Evolutionary conservation across 2,888 invertebrate species (phyloP).

Genomic region (Meiosimyza decipiens): DNA sequence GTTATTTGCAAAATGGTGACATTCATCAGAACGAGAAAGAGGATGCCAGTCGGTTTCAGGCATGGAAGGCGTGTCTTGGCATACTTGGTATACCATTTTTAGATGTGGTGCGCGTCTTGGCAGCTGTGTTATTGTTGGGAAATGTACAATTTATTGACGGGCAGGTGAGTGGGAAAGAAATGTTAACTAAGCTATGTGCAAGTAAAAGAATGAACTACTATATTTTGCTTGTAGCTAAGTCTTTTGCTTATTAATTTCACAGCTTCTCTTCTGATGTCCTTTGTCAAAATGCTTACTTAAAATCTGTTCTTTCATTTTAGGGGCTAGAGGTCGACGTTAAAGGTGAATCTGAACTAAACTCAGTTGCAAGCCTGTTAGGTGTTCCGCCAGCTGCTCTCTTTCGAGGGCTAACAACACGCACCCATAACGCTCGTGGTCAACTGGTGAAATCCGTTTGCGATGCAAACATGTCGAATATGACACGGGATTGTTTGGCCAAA

Average conservation of each 20-base stretch:
- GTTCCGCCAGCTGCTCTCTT: constrained; percentile 67
- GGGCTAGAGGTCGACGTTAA: constrained; percentile 81
- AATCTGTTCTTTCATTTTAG: constrained; percentile 46
- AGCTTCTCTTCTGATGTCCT: background rate
- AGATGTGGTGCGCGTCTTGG: constrained; percentile 91
- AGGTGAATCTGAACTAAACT: constrained; percentile 85
- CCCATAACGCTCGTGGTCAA: constrained; percentile 81
- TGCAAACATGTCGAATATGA: constrained; percentile 87
- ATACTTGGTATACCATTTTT: constrained; percentile 93
- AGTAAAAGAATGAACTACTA: too few relatives aligned
- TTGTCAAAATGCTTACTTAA: background rate
- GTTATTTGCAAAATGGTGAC: constrained; percentile 83
- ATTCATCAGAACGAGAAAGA: constrained; percentile 78
- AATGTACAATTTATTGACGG: constrained; percentile 91
- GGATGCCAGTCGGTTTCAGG: constrained; percentile 82
- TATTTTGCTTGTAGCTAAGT: too few relatives aligned
- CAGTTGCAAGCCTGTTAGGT: constrained; percentile 86
- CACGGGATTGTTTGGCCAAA: constrained; percentile 89
- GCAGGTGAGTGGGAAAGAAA: constrained; percentile 63
- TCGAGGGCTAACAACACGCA: constrained; percentile 84
- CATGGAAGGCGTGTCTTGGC: constrained; percentile 92
- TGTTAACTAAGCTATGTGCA: background rate
- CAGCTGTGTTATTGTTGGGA: constrained; percentile 89
- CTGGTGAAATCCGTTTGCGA: constrained; percentile 84
- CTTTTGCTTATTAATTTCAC: too few relatives aligned